Evolutionary conservation across 2,797 vertebrate species (phyloP).

Genomic region (Merluccius polli): DNA sequence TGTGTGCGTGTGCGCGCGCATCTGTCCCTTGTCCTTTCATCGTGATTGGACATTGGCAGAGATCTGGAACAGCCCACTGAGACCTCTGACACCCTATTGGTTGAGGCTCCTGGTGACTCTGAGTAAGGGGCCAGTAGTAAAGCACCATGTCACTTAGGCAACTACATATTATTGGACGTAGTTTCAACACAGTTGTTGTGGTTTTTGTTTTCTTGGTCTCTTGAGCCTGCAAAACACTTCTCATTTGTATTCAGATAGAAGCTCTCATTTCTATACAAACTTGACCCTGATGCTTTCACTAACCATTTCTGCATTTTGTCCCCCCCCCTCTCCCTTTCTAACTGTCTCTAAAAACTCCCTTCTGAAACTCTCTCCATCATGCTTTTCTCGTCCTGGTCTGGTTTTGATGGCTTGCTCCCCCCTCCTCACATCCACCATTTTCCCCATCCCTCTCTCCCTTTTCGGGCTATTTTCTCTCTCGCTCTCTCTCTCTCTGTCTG

Average conservation of each 20-base stretch:
- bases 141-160: conserved; percentile 48
- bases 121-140: conserved; percentile 84
- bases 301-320: conserved; percentile 59
- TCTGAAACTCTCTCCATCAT: not conserved
- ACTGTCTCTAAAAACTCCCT: conserved; percentile 21
- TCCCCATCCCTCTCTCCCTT: not conserved
- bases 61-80: conserved; percentile 88
- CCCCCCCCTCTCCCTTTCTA: conserved; percentile 29
- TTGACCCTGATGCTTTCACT: conserved; percentile 52
- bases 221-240: conserved; percentile 10
- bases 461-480: conserved; percentile 10
- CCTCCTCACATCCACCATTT: conserved; percentile 12
- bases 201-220: not conserved
- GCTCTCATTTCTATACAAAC: conserved; percentile 32
- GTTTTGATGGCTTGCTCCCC: conserved; percentile 22
- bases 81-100: conserved; percentile 87
- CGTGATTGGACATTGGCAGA: conserved; percentile 79
- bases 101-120: conserved; percentile 84
- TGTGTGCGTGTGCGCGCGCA: conserved; percentile 30
- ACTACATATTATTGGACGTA: conserved; percentile 19
- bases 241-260: conserved; percentile 23
- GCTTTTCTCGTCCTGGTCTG: conserved; percentile 8
- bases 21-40: conserved; percentile 60
- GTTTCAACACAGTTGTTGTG: conserved; percentile 1
- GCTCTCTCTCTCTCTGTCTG: conserved; percentile 32